Evolutionary conservation across 1,140 invertebrate species (phyloP).

Genomic region (Drosophila varians): DNA sequence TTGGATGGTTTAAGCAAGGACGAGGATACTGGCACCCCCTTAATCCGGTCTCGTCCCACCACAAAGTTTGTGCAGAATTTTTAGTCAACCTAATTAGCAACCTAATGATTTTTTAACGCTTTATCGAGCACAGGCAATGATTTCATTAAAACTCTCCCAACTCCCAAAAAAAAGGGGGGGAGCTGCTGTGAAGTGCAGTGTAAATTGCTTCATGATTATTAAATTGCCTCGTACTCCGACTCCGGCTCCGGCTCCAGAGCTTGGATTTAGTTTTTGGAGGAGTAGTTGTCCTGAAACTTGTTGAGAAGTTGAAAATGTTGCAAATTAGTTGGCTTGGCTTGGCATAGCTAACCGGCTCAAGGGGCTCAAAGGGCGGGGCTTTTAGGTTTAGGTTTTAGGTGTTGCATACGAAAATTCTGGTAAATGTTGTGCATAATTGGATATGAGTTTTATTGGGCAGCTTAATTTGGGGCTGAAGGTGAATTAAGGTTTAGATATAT

Average conservation of each 20-base stretch:
- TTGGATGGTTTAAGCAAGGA: conserved; percentile 8
- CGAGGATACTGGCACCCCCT: conserved; percentile 6
- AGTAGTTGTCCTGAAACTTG: conserved; percentile 40
- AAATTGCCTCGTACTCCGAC: conserved; percentile 62
- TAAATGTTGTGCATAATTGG: conserved; percentile 16
- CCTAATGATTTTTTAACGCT: conserved; percentile 78
- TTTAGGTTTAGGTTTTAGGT: conserved; percentile 10
- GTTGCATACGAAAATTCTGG: conserved; percentile 9
- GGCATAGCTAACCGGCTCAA: too few relatives aligned
- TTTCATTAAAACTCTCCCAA: conserved; percentile 52
- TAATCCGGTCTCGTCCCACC: conserved; percentile 4
- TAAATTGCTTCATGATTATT: conserved; percentile 77
- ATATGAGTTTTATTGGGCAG: conserved; percentile 2
- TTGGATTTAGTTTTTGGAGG: conserved; percentile 22
- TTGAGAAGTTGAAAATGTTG: conserved; percentile 72
- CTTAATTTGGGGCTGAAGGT: conserved; percentile 12
- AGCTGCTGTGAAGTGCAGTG: conserved; percentile 47
- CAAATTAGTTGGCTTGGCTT: conserved; percentile 69
- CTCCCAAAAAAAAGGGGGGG: neutral
- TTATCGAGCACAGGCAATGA: conserved; percentile 71
- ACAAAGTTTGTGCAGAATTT: conserved; percentile 30
- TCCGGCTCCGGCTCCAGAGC: conserved; percentile 1
- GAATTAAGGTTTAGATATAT: neutral
- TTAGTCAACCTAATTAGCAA: conserved; percentile 77
- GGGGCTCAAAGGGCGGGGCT: neutral